These are phyloP conservation scores for Smutsia gigantea DNA, from an alignment of 2,797 vertebrate genomes.

Conservation along the genomic window DNA sequence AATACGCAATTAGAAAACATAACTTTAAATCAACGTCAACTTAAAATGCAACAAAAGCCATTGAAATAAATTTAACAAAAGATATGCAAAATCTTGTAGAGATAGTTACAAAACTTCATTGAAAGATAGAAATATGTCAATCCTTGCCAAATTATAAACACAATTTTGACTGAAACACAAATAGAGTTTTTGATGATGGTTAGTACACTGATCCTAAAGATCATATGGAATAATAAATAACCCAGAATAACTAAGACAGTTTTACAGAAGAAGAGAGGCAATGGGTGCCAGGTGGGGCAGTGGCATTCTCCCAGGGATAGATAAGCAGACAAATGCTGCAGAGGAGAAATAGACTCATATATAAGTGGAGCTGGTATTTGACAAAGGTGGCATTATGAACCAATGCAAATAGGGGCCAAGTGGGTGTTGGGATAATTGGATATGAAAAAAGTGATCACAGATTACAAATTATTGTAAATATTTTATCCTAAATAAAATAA, in stretches of 20 bases:
- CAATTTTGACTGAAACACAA: neutral
- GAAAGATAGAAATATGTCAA: neutral
- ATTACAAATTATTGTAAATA: neutral
- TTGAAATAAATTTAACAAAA: conserved; percentile 39
- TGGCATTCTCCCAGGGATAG: neutral
- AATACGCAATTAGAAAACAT: conserved; percentile 11
- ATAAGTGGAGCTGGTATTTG: neutral
- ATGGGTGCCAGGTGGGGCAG: neutral
- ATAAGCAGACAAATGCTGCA: neutral
- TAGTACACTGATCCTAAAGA: conserved; percentile 19
- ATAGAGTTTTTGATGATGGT: neutral
- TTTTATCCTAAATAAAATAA: neutral
- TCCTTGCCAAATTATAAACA: neutral
- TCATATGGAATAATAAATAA: neutral
- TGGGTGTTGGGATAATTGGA: neutral
- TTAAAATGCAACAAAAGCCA: conserved; percentile 43
- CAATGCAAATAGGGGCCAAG: neutral
- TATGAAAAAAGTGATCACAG: neutral
- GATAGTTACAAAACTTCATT: conserved; percentile 10
- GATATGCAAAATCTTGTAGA: neutral
- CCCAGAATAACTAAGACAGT: neutral
- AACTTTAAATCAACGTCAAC: conserved; percentile 5
- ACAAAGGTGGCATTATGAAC: neutral
- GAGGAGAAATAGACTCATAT: neutral
- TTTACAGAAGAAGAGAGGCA: neutral